phyloP scores from a whole-genome alignment of 2,888 invertebrate species.

The Aproaerema taeniolella region DNA sequence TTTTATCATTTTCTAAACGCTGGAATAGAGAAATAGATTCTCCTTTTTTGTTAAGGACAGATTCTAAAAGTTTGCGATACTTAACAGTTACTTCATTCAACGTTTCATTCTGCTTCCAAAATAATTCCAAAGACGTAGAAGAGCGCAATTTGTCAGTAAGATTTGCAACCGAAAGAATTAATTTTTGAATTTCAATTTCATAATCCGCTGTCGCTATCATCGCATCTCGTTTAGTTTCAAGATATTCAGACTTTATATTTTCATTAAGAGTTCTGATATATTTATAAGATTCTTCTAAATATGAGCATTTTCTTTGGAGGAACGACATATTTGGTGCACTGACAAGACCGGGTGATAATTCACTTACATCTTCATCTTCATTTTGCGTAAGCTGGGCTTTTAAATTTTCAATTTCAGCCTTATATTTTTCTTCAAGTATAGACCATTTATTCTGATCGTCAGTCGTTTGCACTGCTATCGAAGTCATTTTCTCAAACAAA shows the following conservation, averaged over 20 bases:
- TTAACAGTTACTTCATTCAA: conserved; percentile 71
- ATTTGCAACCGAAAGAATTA: conserved; percentile 46
- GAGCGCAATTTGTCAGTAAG: conserved; percentile 66
- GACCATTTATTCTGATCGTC: conserved; percentile 62
- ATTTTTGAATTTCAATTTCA: conserved; percentile 59
- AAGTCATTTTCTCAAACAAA: conserved; percentile 62
- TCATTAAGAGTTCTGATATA: conserved; percentile 67
- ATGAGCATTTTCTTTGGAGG: conserved; percentile 60
- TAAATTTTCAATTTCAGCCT: conserved; percentile 59
- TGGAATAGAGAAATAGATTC: conserved; percentile 28
- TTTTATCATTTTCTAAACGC: conserved; percentile 41
- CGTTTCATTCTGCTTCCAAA: conserved; percentile 71
- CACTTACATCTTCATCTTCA: conserved; percentile 51
- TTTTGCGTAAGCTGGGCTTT: conserved; percentile 39
- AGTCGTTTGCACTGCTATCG: conserved; percentile 54
- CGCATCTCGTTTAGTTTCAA: conserved; percentile 61
- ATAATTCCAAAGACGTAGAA: conserved; percentile 61
- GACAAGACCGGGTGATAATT: conserved; percentile 55
- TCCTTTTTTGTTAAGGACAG: conserved; percentile 32
- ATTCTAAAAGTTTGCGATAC: conserved; percentile 60
- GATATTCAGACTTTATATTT: conserved; percentile 68
- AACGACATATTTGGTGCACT: conserved; percentile 29
- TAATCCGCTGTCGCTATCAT: conserved; percentile 57
- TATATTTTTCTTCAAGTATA: conserved; percentile 62
- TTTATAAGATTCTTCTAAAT: conserved; percentile 61